A percentile compares a stretch with the other conserved stretches of the same genome.
Conservation (phyloP, 2,888 invertebrate genomes). For the Drosophila anceps region DNA sequence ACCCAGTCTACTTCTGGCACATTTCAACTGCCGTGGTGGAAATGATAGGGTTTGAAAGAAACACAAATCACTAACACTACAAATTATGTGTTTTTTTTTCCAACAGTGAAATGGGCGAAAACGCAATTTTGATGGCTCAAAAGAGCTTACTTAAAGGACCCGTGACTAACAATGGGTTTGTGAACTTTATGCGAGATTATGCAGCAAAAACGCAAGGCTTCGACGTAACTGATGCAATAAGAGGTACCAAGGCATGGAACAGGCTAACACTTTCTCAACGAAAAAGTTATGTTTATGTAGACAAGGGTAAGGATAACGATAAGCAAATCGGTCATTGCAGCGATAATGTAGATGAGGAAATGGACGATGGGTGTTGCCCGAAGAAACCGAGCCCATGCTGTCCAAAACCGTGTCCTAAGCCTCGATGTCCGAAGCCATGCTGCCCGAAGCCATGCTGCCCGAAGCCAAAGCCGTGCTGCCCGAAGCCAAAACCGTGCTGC, state of each 20-base stretch:
- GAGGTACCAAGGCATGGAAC: constrained; percentile 15
- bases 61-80: no score
- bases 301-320: not conserved
- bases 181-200: constrained; percentile 13
- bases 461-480: not conserved
- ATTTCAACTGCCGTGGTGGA: no score
- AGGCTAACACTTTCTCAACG: not conserved
- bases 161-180: constrained; percentile 19
- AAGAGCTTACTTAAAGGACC: constrained; percentile 11
- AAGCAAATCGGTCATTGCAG: not conserved
- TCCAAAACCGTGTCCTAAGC: not conserved
- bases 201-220: accelerated
- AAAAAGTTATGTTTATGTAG: not conserved
- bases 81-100: no score
- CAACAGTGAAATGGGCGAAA: constrained; percentile 5
- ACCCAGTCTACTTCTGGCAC: not conserved
- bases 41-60: not conserved
- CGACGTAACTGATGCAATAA: not conserved
- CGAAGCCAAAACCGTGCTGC: not conserved
- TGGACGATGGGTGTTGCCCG: not conserved
- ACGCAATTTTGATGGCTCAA: not conserved
- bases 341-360: not conserved
- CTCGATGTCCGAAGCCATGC: not conserved
- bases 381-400: constrained; percentile 12
- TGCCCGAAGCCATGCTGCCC: not conserved